Evolutionary conservation across 2,888 invertebrate species (phyloP).

Genomic region (Apeira syringaria): DNA sequence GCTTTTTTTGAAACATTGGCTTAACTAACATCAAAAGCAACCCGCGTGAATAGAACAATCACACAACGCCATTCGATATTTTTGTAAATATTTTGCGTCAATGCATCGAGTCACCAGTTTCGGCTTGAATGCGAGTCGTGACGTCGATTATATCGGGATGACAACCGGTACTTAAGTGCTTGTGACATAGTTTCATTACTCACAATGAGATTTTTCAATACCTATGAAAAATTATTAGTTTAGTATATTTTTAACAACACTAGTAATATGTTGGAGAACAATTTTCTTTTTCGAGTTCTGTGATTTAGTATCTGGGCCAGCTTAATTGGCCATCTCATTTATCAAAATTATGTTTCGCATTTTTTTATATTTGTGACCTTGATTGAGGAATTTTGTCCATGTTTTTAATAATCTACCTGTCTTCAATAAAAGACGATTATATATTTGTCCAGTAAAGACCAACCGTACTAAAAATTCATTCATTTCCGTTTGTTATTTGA

Average conservation of each 20-base stretch:
- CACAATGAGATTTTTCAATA: not conserved
- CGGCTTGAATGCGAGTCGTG: constrained; percentile 52
- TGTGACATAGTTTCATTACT: not conserved
- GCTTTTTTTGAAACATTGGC: constrained; percentile 36
- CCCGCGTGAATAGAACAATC: constrained; percentile 49
- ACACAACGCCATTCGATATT: constrained; percentile 48
- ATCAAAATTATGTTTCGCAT: too few species aligned
- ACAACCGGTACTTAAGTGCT: constrained; percentile 47
- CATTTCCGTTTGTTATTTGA: constrained; percentile 25
- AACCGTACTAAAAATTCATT: constrained; percentile 16
- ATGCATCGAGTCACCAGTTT: constrained; percentile 29
- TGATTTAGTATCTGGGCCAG: too few species aligned
- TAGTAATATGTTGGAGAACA: too few species aligned
- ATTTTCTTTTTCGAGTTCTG: too few species aligned
- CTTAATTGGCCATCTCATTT: too few species aligned
- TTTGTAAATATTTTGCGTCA: constrained; percentile 75
- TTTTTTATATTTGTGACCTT: too few species aligned
- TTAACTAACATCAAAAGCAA: constrained; percentile 58
- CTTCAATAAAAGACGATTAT: constrained; percentile 30
- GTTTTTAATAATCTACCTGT: not conserved
- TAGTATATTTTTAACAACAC: too few species aligned
- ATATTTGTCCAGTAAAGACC: constrained; percentile 24
- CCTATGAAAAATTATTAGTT: too few species aligned
- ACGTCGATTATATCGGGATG: constrained; percentile 53
- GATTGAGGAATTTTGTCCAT: too few species aligned